Base-by-base conservation (phyloP, 2,888 invertebrate genomes). In the Ennomos quercinarius region DNA sequence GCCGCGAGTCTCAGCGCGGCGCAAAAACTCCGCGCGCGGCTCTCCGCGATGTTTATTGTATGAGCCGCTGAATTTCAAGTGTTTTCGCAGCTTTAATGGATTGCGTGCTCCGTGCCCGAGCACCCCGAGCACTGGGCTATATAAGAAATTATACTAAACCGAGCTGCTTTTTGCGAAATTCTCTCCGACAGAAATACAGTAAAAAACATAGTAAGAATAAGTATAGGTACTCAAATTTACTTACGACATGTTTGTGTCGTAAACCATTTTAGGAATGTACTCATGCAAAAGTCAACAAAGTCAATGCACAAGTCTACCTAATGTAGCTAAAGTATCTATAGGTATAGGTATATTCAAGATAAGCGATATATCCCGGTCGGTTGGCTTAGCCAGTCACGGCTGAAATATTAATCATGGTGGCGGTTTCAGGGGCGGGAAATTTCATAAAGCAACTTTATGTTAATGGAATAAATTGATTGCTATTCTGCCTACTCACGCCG, bases 51-150 rank as follows among this genome's bases (percentile, higher is more conserved):
- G 91, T 90, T 86, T 91, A 91, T 91, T 91, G 89, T 87, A 91
- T 91, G 91, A 91, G 92, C 76, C 68, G 80, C 87, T 87, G 88
- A 89, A 88, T 89, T 87, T 88, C 88, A 87, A 89, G 86, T 86
- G 82, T 80, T 87, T 84, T 86, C 87, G 84, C 84, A 84, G 87
- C 83, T 81, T 83, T 89, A 91, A 91, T 91, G 91, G 90, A 91
- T 87, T 85, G 84, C 78, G 74, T 77, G 54, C 51, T 57, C 68
- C 71, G 75, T 74, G 77, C 74, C 74, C 77, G 27, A 27, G 27
- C 27, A 6, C 77, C 54, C 51, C 68, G 60, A n/a, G 35, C 46
- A 48, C 64, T 55, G 50, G 61, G 65, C 68, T 66, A 70, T 74
- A 76, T 10, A 76, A 73, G 76, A 77, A 80, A 72, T 27, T 70